phyloP scores from a whole-genome alignment of 1,140 invertebrate genomes.

The Penaeus chinensis region DNA sequence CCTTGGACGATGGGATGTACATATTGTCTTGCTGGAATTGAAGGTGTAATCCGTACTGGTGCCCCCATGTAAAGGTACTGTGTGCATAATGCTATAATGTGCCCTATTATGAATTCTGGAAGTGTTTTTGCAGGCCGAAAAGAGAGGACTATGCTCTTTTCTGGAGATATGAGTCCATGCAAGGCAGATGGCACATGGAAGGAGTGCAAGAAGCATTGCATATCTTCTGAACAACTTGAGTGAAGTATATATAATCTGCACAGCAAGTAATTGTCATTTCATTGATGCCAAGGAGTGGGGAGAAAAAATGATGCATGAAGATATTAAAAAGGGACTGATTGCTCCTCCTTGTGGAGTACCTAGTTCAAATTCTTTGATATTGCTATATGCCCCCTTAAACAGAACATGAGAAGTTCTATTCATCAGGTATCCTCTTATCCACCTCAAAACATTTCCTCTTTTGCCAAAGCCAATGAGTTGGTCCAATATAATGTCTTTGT shows the following conservation, averaged over 20 bases:
- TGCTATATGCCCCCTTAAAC: conserved; percentile 32
- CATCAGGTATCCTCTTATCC: not conserved
- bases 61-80: not conserved
- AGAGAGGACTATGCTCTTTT: conserved; percentile 7
- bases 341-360: conserved; percentile 24
- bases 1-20: no score
- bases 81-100: not conserved
- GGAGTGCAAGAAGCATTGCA: not conserved
- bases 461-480: conserved; percentile 4
- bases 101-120: not conserved
- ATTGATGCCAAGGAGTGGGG: not conserved
- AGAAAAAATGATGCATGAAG: conserved; percentile 4
- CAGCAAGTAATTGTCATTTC: not conserved
- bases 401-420: conserved; percentile 32
- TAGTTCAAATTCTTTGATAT: conserved; percentile 9
- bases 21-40: no score
- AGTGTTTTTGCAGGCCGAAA: not conserved
- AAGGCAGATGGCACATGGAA: not conserved
- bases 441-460: not conserved
- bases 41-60: not conserved
- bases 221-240: not conserved
- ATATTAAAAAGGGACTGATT: conserved; percentile 16
- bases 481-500: not conserved
- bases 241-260: not conserved
- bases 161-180: not conserved